These are phyloP conservation scores for Hyperopisus bebe DNA, from an alignment of 2,113 vertebrate genomes.

Conservation along the genomic window DNA sequence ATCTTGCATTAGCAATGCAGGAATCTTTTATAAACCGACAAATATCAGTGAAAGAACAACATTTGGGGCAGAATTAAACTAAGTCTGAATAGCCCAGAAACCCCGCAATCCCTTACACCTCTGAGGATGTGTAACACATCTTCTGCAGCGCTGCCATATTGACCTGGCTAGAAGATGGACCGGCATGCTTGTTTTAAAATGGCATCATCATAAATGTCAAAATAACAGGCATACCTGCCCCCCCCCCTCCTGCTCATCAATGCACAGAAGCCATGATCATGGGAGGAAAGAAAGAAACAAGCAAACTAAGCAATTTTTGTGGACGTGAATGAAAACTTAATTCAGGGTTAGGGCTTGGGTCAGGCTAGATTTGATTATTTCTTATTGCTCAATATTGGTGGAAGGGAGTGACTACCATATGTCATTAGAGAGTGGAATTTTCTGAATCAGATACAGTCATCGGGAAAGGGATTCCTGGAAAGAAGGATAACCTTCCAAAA, in stretches of 20 bases:
- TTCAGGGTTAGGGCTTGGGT: not conserved
- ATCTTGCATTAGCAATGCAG: not conserved
- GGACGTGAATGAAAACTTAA: not conserved
- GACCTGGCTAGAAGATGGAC: not conserved
- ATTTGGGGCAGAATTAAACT: not conserved
- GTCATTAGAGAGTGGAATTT: slow-evolving; percentile 7
- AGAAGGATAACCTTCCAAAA: not conserved
- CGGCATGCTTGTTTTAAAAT: not conserved
- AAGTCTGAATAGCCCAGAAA: not conserved
- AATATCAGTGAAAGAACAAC: not conserved
- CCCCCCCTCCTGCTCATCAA: not conserved
- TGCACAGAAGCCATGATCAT: not conserved
- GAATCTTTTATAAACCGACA: not conserved
- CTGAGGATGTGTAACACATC: not conserved
- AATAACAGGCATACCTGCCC: not conserved
- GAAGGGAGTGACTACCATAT: slow-evolving; percentile 1
- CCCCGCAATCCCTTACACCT: not conserved
- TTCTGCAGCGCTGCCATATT: not conserved
- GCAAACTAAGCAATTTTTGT: slow-evolving; percentile 14
- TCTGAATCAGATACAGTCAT: slow-evolving; percentile 20
- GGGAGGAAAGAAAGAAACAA: not conserved
- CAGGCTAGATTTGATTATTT: slow-evolving; percentile 17
- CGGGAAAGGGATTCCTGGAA: slow-evolving; percentile 4
- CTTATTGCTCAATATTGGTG: slow-evolving; percentile 13
- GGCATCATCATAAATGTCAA: not conserved